Evolutionary conservation across 2,888 invertebrate genomes (phyloP).

Genomic region (Agelastica alni): DNA sequence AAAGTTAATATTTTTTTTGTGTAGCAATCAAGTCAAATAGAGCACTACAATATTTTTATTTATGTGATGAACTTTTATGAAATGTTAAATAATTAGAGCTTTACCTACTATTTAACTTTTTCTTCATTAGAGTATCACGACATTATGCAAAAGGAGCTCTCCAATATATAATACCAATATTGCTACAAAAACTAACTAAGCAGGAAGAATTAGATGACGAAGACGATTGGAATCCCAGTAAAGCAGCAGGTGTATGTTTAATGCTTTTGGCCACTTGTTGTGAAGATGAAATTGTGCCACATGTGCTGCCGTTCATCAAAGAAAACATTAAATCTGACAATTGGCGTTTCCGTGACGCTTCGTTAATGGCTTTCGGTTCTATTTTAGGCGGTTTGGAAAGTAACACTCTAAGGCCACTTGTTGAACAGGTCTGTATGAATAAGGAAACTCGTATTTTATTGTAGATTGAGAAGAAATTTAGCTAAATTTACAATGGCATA

Average conservation of each 20-base stretch:
- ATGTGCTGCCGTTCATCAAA: conserved; percentile 94
- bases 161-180: conserved; percentile 90
- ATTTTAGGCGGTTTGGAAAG: conserved; percentile 82
- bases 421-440: conserved; percentile 76
- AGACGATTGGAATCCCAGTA: conserved; percentile 99
- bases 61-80: too few species aligned
- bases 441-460: too few species aligned
- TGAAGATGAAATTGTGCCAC: conserved; percentile 89
- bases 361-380: conserved; percentile 97
- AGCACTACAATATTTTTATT: too few species aligned
- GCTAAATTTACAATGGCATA: too few species aligned
- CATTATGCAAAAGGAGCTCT: conserved; percentile 99
- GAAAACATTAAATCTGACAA: conserved; percentile 90
- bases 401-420: conserved; percentile 84
- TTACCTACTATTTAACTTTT: conserved; percentile 20
- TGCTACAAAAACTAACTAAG: conserved; percentile 92
- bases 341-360: conserved; percentile 89
- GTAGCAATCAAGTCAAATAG: too few species aligned
- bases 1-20: too few species aligned
- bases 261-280: conserved; percentile 97
- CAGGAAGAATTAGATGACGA: conserved; percentile 98
- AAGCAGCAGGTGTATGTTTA: conserved; percentile 98
- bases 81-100: too few species aligned
- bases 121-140: conserved; percentile 86
- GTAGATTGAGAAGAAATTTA: too few species aligned